Conservation (phyloP, 2,797 vertebrate species). For the Yasuhikotakia modesta region DNA sequence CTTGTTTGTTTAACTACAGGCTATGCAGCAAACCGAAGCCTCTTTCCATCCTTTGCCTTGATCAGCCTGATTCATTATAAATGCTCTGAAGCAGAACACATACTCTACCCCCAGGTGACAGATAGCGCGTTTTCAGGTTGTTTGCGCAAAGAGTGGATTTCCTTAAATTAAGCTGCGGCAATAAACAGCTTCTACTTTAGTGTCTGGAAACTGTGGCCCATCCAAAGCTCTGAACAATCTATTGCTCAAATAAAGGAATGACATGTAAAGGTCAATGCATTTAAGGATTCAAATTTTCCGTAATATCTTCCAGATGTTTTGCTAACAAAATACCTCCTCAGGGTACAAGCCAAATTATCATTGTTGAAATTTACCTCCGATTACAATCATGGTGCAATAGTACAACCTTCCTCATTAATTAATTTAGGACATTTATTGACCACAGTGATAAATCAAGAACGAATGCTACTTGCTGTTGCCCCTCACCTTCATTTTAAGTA, state of each 20-base stretch:
- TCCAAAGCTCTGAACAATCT: neutral
- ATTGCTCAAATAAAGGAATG: neutral
- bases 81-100: constrained; percentile 27
- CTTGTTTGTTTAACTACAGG: constrained; percentile 51
- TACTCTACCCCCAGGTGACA: constrained; percentile 36
- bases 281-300: constrained; percentile 17
- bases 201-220: neutral
- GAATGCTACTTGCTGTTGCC: constrained; percentile 19
- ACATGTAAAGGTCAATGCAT: constrained; percentile 17
- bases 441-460: constrained; percentile 38
- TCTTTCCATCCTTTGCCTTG: constrained; percentile 30
- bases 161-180: constrained; percentile 24
- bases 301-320: neutral
- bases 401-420: constrained; percentile 38
- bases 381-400: constrained; percentile 25
- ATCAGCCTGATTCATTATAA: constrained; percentile 44
- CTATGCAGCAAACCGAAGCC: constrained; percentile 31
- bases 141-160: constrained; percentile 18
- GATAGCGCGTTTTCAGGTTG: constrained; percentile 33
- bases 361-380: neutral
- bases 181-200: neutral
- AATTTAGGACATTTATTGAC: constrained; percentile 46
- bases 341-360: neutral
- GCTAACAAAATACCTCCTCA: constrained; percentile 9
- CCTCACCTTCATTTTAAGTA: neutral